A percentile compares a stretch with the other conserved stretches of the same genome.
Evolutionary conservation across 2,113 vertebrate genomes (phyloP).

Genomic region (Corydoras sp.): DNA sequence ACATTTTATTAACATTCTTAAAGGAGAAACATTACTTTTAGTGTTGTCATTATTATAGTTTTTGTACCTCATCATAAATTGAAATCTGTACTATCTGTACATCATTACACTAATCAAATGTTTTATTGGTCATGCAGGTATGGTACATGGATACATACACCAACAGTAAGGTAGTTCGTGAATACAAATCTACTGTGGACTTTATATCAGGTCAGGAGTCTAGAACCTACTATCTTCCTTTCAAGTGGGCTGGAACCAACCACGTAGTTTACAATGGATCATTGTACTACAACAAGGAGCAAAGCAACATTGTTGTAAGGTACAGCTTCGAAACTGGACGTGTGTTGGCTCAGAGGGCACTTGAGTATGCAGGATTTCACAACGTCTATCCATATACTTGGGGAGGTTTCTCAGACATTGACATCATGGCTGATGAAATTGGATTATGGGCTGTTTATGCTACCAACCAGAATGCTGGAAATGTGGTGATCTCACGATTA

Average conservation of each 20-base stretch:
- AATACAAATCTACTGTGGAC: conserved; percentile 88
- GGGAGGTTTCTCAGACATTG: conserved; percentile 96
- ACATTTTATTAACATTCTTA: too few relatives aligned
- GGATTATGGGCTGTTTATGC: conserved; percentile 95
- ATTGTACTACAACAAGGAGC: conserved; percentile 97
- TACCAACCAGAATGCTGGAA: conserved; percentile 96
- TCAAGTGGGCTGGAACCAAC: conserved; percentile 97
- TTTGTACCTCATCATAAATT: too few relatives aligned
- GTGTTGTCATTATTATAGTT: too few relatives aligned
- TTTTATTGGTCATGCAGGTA: conserved; percentile 65
- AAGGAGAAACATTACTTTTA: too few relatives aligned
- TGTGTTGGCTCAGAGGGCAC: conserved; percentile 83
- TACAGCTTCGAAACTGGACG: conserved; percentile 89
- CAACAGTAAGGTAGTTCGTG: conserved; percentile 96
- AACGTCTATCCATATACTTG: conserved; percentile 97
- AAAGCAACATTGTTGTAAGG: conserved; percentile 97
- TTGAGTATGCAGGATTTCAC: conserved; percentile 95
- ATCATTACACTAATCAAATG: too few relatives aligned
- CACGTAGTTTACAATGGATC: conserved; percentile 96
- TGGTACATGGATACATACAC: conserved; percentile 99
- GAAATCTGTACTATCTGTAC: too few relatives aligned
- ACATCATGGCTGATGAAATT: conserved; percentile 95
- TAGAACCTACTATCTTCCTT: conserved; percentile 92
- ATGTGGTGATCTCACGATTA: conserved; percentile 91
- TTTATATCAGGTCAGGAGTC: conserved; percentile 88